A percentile compares a stretch with the other conserved stretches of the same genome.
Conservation (phyloP, 2,888 invertebrate species). For the Schizaphis graminum region DNA sequence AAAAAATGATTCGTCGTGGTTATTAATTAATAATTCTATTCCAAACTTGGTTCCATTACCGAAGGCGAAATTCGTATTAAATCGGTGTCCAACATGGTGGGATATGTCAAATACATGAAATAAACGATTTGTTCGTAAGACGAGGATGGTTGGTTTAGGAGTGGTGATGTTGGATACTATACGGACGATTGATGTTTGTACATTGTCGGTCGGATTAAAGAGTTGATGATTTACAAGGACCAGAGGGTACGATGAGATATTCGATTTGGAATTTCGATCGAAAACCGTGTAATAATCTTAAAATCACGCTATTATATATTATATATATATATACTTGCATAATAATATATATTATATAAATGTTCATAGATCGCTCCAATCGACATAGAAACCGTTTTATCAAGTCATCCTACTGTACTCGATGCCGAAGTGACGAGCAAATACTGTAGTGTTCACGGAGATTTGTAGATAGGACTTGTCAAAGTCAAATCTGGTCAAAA, state of each 20-base stretch:
- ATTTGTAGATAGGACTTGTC: constrained; percentile 32
- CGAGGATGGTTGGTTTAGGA: constrained; percentile 49
- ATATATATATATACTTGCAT: too few species aligned
- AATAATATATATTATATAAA: not conserved
- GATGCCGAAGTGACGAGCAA: constrained; percentile 43
- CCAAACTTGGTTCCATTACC: not conserved
- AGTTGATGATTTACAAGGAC: too few species aligned
- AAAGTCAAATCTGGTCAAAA: constrained; percentile 4
- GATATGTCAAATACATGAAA: constrained; percentile 18
- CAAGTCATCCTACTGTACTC: constrained; percentile 25
- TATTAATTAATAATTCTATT: not conserved
- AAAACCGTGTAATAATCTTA: too few species aligned
- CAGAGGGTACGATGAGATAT: constrained; percentile 18
- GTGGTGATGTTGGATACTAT: constrained; percentile 39
- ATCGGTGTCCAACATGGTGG: constrained; percentile 33
- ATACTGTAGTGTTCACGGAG: not conserved
- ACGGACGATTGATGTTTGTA: constrained; percentile 26
- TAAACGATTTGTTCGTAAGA: constrained; percentile 36
- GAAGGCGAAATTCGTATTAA: constrained; percentile 44
- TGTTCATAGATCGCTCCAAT: constrained; percentile 10
- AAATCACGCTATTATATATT: too few species aligned
- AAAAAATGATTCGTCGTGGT: not conserved
- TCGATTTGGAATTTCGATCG: too few species aligned
- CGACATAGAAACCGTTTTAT: constrained; percentile 37
- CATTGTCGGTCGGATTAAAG: constrained; percentile 35